Evolutionary conservation across 2,888 invertebrate genomes (phyloP), one percentile per base, ranked within the genome.

Genomic region (Diarsia mendica): DNA sequence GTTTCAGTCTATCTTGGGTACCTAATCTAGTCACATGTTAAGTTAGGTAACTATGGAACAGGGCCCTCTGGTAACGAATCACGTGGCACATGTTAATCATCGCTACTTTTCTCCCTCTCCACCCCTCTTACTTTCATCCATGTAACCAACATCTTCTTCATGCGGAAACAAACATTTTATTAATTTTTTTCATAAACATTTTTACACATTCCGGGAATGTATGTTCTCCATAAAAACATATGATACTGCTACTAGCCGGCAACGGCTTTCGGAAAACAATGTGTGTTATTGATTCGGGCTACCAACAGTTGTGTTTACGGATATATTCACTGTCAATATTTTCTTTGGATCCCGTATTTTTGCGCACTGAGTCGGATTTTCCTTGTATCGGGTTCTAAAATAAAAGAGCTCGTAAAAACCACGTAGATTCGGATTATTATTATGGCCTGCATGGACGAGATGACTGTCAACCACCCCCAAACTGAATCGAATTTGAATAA

Each of bases 251-350:
- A 33, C 65, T 60, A 51, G 20, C 49, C n/a, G 67, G 39, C 74
- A 68, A n/a, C 28, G 55, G n/a, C 49, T 51, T 55, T 73, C 74
- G 60, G 81, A 80, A 76, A 82, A 85, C 76, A 80, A 85, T 74
- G 73, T 33, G 33, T 77, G 64, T 84, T 76, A 79, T 82, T 77
- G 71, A 77, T 84, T 82, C 78, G 68, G n/a, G 81, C 80, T 83
- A 76, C 77, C 72, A 74, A 83, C 80, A 69, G 69, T 70, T 74
- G 44, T 88, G 86, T 89, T 89, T 88, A 87, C 86, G 84, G 77
- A 88, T 76, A 79, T 80, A 79, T 82, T 77, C 76, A 85, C 75
- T 85, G 78, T 85, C 86, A 86, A 86, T 88, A 86, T 89, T 88
- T 84, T 85, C 86, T 84, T 89, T 83, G 84, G 78, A 82, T 77